A percentile compares a stretch with the other conserved stretches of the same genome.
phyloP scores from a whole-genome alignment of 64 coral and sea anemone species.

The Trachythela sp. region DNA sequence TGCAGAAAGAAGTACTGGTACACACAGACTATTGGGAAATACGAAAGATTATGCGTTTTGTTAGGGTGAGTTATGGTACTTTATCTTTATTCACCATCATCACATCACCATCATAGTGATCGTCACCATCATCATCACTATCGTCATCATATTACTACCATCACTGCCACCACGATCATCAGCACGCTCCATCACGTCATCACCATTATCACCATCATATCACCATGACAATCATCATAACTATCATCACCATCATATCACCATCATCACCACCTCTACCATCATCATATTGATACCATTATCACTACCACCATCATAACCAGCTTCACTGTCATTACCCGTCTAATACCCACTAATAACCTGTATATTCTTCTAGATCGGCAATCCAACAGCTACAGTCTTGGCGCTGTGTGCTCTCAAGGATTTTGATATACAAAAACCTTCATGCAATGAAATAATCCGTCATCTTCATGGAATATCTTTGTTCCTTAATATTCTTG shows the following conservation, averaged over 20 bases:
- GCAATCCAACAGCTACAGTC: slow-evolving; percentile 87
- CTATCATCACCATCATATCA: no score
- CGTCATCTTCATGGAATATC: slow-evolving; percentile 59
- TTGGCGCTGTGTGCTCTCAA: slow-evolving; percentile 74
- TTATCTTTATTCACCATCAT: no score
- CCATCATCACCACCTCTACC: no score
- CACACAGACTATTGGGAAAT: background rate
- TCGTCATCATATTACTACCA: no score
- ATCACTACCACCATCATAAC: no score
- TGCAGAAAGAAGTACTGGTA: background rate
- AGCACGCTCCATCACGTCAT: no score
- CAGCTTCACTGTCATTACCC: background rate
- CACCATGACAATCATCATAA: no score
- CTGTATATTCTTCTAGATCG: slow-evolving; percentile 44
- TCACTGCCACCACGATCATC: no score
- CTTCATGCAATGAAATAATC: slow-evolving; percentile 56
- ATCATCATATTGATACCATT: no score
- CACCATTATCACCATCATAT: no score
- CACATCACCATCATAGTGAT: no score
- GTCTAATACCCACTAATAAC: background rate
- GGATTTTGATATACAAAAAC: slow-evolving; percentile 58
- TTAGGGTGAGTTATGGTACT: background rate
- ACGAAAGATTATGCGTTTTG: background rate
- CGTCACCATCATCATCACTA: no score
- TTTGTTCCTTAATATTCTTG: slow-evolving; percentile 71